These are phyloP conservation scores for Synchiropus splendidus DNA, from an alignment of 2,113 vertebrate genomes.

Conservation along the genomic window DNA sequence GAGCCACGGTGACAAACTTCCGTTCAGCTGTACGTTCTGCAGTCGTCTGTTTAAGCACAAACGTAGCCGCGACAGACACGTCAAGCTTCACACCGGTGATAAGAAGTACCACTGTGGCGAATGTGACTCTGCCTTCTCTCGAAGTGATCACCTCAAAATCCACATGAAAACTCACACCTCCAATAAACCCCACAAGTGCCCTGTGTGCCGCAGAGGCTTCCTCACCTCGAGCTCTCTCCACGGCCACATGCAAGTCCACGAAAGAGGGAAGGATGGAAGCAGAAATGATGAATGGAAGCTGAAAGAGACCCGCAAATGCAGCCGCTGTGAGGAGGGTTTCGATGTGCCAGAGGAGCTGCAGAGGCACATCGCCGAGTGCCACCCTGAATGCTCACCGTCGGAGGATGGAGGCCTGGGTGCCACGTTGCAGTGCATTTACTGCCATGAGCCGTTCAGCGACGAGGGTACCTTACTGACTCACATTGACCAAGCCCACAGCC, in stretches of 20 bases:
- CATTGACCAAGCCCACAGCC: constrained; percentile 84
- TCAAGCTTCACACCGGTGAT: constrained; percentile 95
- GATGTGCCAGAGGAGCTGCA: constrained; percentile 95
- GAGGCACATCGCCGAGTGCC: constrained; percentile 93
- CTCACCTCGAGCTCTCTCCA: constrained; percentile 91
- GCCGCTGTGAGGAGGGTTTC: constrained; percentile 95
- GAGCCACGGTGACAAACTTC: constrained; percentile 94
- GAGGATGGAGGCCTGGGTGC: constrained; percentile 82
- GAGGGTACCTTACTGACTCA: constrained; percentile 86
- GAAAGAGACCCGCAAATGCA: constrained; percentile 95
- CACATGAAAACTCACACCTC: constrained; percentile 98
- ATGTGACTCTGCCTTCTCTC: constrained; percentile 92
- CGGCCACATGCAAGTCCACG: constrained; percentile 98
- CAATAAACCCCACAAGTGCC: constrained; percentile 98
- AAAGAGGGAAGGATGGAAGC: constrained; percentile 84
- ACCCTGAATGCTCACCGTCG: constrained; percentile 90
- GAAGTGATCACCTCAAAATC: constrained; percentile 97
- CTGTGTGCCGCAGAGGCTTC: constrained; percentile 92
- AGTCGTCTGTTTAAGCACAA: constrained; percentile 98
- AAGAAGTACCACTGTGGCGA: constrained; percentile 98
- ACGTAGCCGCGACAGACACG: constrained; percentile 91
- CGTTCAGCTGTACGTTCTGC: constrained; percentile 95
- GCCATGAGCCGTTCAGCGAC: constrained; percentile 90
- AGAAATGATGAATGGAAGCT: constrained; percentile 87
- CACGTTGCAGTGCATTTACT: constrained; percentile 90